Evolutionary conservation across 2,113 vertebrate genomes (phyloP).

Genomic region (Rhinolophus ferrumequinum): DNA sequence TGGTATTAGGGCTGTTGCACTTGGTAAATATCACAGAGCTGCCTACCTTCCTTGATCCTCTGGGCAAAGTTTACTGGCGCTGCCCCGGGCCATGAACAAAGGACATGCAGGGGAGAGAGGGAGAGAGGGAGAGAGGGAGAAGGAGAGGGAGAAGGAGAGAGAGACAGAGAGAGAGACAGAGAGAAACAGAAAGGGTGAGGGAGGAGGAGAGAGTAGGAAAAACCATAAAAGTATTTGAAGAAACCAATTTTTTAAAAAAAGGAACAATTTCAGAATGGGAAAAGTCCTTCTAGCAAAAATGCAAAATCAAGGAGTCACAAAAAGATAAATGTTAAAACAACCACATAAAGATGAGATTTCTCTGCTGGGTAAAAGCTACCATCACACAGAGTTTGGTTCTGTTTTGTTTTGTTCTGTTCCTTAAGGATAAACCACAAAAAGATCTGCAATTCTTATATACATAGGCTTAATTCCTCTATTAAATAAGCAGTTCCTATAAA

Average conservation of each 20-base stretch:
- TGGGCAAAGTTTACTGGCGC: conserved; percentile 68
- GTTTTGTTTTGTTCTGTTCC: background rate
- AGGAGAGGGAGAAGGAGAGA: background rate
- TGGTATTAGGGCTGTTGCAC: conserved; percentile 48
- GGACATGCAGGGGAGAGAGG: background rate
- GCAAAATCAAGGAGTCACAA: background rate
- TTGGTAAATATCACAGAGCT: conserved; percentile 75
- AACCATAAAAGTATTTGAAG: background rate
- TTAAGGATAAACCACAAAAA: background rate
- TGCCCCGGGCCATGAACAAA: background rate
- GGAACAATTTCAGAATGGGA: background rate
- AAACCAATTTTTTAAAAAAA: background rate
- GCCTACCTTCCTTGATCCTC: conserved; percentile 62
- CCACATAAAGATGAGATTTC: background rate
- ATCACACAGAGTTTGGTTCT: background rate
- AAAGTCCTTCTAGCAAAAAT: background rate
- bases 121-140: background rate
- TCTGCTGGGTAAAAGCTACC: background rate
- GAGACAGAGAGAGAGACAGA: fast-evolving
- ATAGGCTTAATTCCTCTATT: background rate
- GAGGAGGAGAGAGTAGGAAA: too few species aligned
- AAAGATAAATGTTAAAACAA: background rate
- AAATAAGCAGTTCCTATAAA: conserved; percentile 22
- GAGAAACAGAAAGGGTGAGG: background rate
- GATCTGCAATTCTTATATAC: background rate